Percentiles rank a stretch among this genome's conserved stretches.
Conservation (phyloP, 2,113 vertebrate genomes). For the Zootoca vivipara region DNA sequence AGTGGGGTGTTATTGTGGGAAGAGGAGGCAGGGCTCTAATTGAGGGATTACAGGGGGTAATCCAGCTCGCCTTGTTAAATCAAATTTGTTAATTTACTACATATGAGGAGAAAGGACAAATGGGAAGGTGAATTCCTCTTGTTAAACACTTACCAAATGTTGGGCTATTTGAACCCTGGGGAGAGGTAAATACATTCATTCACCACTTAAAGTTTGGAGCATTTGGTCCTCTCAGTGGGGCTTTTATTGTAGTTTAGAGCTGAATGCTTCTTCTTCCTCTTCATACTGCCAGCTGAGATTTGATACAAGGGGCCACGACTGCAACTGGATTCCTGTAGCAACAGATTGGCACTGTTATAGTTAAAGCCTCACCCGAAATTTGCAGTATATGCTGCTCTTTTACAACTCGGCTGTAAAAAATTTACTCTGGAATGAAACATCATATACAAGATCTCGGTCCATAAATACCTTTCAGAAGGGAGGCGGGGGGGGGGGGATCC, state of each 20-base stretch:
- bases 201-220: slow-evolving; percentile 47
- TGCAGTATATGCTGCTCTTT: slow-evolving; percentile 76
- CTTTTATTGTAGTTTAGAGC: slow-evolving; percentile 49
- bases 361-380: slow-evolving; percentile 75
- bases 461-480: slow-evolving; percentile 57
- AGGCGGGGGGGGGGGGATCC: not conserved
- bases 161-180: slow-evolving; percentile 63
- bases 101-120: slow-evolving; percentile 67
- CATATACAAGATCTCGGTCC: slow-evolving; percentile 71
- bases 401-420: slow-evolving; percentile 76
- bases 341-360: slow-evolving; percentile 71
- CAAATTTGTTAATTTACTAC: slow-evolving; percentile 69
- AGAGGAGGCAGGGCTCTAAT: slow-evolving; percentile 63
- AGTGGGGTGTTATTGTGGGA: slow-evolving; percentile 36
- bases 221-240: slow-evolving; percentile 63
- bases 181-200: slow-evolving; percentile 60
- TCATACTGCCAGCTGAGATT: slow-evolving; percentile 62
- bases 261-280: slow-evolving; percentile 48
- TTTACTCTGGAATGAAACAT: slow-evolving; percentile 76
- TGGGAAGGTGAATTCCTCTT: slow-evolving; percentile 55
- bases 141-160: slow-evolving; percentile 65
- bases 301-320: slow-evolving; percentile 70
- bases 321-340: slow-evolving; percentile 72
- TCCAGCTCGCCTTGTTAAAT: slow-evolving; percentile 67
- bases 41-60: slow-evolving; percentile 64